Percentiles rank a stretch among this genome's conserved stretches.
phyloP scores from a whole-genome alignment of 2,888 invertebrate genomes.

The Aromia moschata region DNA sequence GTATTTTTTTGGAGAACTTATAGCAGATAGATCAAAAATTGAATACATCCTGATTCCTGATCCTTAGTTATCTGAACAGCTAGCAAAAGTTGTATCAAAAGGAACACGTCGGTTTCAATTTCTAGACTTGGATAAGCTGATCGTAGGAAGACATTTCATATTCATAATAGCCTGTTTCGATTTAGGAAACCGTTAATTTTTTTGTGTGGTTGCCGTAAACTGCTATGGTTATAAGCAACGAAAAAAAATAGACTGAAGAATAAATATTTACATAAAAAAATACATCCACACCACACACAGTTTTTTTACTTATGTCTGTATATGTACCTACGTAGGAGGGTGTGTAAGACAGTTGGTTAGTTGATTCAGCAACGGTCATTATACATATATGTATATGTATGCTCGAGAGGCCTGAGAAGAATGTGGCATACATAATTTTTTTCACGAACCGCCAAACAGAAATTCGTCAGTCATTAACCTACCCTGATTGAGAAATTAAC shows the following conservation, averaged over 20 bases:
- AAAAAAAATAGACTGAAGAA: background rate
- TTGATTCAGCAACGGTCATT: constrained; percentile 2
- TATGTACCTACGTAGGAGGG: background rate
- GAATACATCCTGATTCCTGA: too few species aligned
- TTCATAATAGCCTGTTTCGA: too few species aligned
- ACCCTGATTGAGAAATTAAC: constrained; percentile 18
- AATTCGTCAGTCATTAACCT: constrained; percentile 21
- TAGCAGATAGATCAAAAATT: too few species aligned
- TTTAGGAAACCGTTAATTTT: too few species aligned
- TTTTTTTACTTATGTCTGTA: background rate
- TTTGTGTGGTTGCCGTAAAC: background rate
- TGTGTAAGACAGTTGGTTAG: background rate
- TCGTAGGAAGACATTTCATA: too few species aligned
- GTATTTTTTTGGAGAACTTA: too few species aligned
- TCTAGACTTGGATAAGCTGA: too few species aligned
- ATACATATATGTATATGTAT: background rate
- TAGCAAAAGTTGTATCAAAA: too few species aligned
- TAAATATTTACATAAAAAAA: background rate
- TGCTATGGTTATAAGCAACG: background rate
- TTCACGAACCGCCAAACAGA: background rate
- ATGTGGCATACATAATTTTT: background rate
- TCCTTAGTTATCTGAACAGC: too few species aligned
- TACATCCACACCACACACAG: background rate
- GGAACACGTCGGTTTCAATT: too few species aligned
- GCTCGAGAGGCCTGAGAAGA: background rate